phyloP scores from a whole-genome alignment of 2,797 vertebrate genomes.

The Mergus octosetaceus region DNA sequence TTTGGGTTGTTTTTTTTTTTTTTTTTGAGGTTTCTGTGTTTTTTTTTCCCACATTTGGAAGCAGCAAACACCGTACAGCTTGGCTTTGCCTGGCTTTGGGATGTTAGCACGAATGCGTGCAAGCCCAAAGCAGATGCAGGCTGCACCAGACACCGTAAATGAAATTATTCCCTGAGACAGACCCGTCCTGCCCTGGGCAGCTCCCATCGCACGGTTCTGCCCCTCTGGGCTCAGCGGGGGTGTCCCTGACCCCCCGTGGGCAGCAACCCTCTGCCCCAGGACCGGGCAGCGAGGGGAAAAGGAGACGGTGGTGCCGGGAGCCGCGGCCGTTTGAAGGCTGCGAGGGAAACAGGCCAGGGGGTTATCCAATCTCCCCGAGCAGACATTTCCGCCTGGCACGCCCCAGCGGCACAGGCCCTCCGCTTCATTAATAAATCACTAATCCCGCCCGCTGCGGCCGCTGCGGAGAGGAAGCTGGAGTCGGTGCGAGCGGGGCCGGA shows the following conservation, averaged over 20 bases:
- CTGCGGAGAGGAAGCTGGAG: slow-evolving; percentile 52
- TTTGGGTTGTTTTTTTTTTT: no score
- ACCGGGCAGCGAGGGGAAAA: neutral
- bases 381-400: slow-evolving; percentile 70
- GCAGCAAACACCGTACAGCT: neutral
- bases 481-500: neutral
- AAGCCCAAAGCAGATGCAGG: neutral
- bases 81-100: neutral
- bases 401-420: slow-evolving; percentile 22
- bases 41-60: neutral
- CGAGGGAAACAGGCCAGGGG: slow-evolving; percentile 47
- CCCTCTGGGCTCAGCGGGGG: neutral
- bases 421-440: slow-evolving; percentile 65
- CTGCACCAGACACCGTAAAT: neutral
- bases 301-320: slow-evolving; percentile 45
- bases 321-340: slow-evolving; percentile 49
- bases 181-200: neutral
- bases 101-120: neutral
- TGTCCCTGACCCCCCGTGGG: neutral
- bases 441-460: slow-evolving; percentile 25
- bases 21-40: no score
- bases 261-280: neutral
- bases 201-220: neutral
- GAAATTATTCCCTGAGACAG: neutral
- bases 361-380: slow-evolving; percentile 72